These are phyloP conservation scores for Zaprionus lachaisei DNA, from an alignment of 1,140 invertebrate species.

Conservation along the genomic window DNA sequence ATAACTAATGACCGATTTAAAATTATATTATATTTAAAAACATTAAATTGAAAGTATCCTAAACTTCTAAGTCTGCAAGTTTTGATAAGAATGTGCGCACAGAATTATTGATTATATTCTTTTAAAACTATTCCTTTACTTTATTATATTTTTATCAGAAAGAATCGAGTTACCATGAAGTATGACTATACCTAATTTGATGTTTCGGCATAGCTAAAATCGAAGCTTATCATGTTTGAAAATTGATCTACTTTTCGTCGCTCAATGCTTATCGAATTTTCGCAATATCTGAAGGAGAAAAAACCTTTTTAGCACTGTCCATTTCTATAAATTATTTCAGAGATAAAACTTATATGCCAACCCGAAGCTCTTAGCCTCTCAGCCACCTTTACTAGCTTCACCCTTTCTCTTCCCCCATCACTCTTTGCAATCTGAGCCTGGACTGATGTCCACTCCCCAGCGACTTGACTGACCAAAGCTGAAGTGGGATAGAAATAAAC, in stretches of 20 bases:
- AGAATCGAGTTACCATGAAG: background rate
- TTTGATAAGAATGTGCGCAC: no score
- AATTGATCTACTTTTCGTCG: background rate
- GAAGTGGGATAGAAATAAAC: background rate
- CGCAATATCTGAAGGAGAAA: constrained; percentile 2
- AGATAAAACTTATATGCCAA: constrained; percentile 64
- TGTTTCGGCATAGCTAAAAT: background rate
- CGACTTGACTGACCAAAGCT: constrained; percentile 61
- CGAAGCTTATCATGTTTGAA: background rate
- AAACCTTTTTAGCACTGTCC: constrained; percentile 57
- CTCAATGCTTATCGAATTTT: constrained; percentile 10
- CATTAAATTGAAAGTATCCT: no score
- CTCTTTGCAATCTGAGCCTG: constrained; percentile 56
- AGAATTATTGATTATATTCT: no score
- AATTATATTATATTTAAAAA: no score
- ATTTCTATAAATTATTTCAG: constrained; percentile 67
- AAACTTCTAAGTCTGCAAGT: no score
- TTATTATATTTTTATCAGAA: no score
- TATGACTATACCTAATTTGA: background rate
- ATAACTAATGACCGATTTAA: no score
- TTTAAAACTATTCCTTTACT: no score
- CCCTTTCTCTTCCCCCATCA: background rate
- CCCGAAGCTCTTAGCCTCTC: constrained; percentile 12
- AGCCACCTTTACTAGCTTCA: no score
- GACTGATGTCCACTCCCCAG: constrained; percentile 53